Percentiles rank a stretch among this genome's conserved stretches.
phyloP scores from a whole-genome alignment of 2,888 invertebrate genomes.

The Papilio demoleus region DNA sequence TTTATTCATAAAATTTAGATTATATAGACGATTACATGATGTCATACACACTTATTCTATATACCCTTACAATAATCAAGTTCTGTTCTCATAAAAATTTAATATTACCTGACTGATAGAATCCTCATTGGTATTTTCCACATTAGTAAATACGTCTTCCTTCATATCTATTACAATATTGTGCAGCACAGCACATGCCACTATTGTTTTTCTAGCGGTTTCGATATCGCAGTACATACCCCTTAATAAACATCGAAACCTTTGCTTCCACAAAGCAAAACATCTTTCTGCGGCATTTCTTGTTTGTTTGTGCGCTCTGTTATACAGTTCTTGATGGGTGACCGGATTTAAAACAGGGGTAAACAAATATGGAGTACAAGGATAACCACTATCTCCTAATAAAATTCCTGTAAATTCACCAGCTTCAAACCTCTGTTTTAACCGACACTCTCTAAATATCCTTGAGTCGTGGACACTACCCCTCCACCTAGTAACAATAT shows the following conservation, averaged over 20 bases:
- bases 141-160: no score
- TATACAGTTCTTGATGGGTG: no score
- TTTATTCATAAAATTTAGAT: no score
- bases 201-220: constrained; percentile 29
- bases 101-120: no score
- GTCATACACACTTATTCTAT: no score
- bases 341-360: no score
- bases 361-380: no score
- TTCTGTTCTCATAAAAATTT: no score
- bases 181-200: constrained; percentile 42
- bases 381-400: neutral
- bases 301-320: neutral
- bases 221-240: constrained; percentile 2
- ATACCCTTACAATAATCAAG: no score
- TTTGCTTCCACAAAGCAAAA: neutral
- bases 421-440: constrained; percentile 43
- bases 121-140: no score
- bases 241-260: no score
- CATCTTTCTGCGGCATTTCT: neutral
- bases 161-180: constrained; percentile 41
- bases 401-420: constrained; percentile 29
- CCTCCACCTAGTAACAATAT: constrained; percentile 44
- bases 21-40: no score
- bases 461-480: constrained; percentile 46
- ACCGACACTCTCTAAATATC: constrained; percentile 42